Percentiles rank a stretch among this genome's conserved stretches.
These are phyloP conservation scores for Augochlorella aurata DNA, from an alignment of 2,888 invertebrate species.

Conservation along the genomic window DNA sequence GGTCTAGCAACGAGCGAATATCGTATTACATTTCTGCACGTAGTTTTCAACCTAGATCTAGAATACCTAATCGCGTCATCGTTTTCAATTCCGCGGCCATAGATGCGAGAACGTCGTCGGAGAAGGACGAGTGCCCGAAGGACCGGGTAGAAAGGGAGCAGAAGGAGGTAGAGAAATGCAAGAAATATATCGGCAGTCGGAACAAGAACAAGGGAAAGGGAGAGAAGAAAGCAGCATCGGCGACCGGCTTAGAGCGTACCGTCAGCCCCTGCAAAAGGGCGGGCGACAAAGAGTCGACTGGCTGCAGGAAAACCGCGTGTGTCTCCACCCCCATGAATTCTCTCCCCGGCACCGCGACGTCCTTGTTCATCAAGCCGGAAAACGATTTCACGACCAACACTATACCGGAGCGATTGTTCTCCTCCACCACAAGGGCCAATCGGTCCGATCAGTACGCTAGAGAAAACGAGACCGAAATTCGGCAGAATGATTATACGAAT, in stretches of 20 bases:
- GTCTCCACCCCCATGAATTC: neutral
- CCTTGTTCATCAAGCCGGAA: neutral
- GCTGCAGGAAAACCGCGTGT: neutral
- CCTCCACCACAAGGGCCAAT: conserved; percentile 16
- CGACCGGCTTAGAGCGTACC: conserved; percentile 21
- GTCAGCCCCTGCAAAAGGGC: conserved; percentile 34
- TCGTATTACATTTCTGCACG: no score
- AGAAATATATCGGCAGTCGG: conserved; percentile 5
- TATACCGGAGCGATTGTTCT: conserved; percentile 33
- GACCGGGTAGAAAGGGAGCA: conserved; percentile 37
- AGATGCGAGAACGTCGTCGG: neutral
- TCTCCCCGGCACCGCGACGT: neutral
- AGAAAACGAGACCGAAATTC: rapidly evolving
- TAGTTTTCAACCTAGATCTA: no score
- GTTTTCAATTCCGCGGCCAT: neutral
- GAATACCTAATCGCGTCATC: neutral
- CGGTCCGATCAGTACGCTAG: neutral
- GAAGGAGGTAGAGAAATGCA: conserved; percentile 57
- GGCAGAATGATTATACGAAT: neutral
- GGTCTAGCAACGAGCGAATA: no score
- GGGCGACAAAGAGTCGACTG: neutral
- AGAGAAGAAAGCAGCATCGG: neutral
- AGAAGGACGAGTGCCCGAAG: conserved; percentile 24
- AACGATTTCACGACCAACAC: neutral
- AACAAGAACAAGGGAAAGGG: neutral